These are phyloP conservation scores for Poecilus cupreus DNA, from an alignment of 2,888 invertebrate genomes.

Conservation along the genomic window DNA sequence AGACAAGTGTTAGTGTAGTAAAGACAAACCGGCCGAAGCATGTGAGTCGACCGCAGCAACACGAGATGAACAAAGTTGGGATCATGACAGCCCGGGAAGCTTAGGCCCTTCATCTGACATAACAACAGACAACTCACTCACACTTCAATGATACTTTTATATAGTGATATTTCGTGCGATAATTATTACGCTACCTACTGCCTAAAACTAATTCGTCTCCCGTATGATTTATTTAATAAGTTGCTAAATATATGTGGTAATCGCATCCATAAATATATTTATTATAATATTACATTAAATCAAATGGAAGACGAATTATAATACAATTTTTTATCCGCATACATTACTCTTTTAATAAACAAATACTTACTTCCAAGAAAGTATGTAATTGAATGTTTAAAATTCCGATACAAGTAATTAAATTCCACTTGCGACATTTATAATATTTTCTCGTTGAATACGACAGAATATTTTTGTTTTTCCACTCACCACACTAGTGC, in stretches of 20 bases:
- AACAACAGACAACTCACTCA: conserved; percentile 65
- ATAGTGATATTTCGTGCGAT: not conserved
- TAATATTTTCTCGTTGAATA: not conserved
- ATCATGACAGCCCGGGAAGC: conserved; percentile 97
- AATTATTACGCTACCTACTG: not conserved
- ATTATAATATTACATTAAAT: not conserved
- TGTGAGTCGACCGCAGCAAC: conserved; percentile 96
- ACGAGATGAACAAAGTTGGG: conserved; percentile 96
- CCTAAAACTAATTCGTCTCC: not conserved
- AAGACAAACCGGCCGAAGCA: conserved; percentile 95
- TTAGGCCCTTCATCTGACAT: conserved; percentile 92
- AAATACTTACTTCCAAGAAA: conserved; percentile 12
- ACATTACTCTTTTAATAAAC: conserved; percentile 34
- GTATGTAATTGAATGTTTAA: not conserved
- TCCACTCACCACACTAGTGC: conserved; percentile 88
- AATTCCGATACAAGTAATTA: not conserved
- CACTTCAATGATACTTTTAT: conserved; percentile 58
- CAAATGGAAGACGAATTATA: conserved; percentile 40
- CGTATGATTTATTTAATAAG: not conserved
- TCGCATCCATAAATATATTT: not conserved
- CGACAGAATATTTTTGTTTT: not conserved
- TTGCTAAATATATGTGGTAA: no score
- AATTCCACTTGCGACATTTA: not conserved
- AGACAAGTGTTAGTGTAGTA: conserved; percentile 64
- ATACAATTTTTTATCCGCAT: conserved; percentile 61